phyloP scores from a whole-genome alignment of 2,888 invertebrate species.

The Phragmatobia fuliginosa region DNA sequence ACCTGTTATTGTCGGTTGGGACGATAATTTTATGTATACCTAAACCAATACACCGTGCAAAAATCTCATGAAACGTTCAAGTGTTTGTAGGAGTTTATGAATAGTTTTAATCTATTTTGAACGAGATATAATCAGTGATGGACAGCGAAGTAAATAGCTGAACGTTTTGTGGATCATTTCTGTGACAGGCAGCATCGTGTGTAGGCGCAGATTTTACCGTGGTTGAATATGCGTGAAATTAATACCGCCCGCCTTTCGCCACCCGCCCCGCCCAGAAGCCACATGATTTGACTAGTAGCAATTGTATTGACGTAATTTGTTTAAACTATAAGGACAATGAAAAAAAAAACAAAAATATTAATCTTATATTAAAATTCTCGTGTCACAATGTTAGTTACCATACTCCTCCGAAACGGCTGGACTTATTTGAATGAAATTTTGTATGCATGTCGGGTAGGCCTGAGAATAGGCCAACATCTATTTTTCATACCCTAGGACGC shows the following conservation, averaged over 20 bases:
- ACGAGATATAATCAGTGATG: conserved; percentile 25
- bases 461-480: too few species aligned
- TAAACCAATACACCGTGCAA: conserved; percentile 20
- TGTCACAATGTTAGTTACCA: too few species aligned
- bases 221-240: conserved; percentile 55
- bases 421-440: too few species aligned
- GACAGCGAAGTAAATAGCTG: conserved; percentile 25
- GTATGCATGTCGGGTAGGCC: too few species aligned
- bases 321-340: not conserved
- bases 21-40: conserved; percentile 16
- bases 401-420: too few species aligned
- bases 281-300: conserved; percentile 31
- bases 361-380: too few species aligned
- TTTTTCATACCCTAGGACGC: too few species aligned
- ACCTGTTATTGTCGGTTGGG: conserved; percentile 7
- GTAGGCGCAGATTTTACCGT: conserved; percentile 33
- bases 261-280: conserved; percentile 30
- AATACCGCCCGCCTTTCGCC: conserved; percentile 42
- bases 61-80: conserved; percentile 29
- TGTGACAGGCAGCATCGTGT: conserved; percentile 31
- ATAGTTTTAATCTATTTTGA: conserved; percentile 29
- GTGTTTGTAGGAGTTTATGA: conserved; percentile 21
- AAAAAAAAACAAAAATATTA: not conserved
- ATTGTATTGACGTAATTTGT: not conserved
- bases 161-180: conserved; percentile 16